Percentiles rank a stretch among this genome's conserved stretches.
Evolutionary conservation across 2,797 vertebrate species (phyloP).

Genomic region (Ctenopoma kingsleyae): DNA sequence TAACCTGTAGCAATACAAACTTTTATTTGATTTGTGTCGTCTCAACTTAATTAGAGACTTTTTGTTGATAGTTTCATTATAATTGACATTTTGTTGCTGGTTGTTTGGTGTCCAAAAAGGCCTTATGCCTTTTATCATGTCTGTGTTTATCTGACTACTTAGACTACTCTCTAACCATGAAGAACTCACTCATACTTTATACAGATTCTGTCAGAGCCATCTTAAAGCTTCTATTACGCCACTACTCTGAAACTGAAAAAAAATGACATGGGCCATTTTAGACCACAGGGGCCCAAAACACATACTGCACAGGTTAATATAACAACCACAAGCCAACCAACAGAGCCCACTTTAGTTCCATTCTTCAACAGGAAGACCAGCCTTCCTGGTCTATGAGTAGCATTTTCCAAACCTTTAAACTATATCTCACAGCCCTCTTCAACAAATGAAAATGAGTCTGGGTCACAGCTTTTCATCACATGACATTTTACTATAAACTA

Average conservation of each 20-base stretch:
- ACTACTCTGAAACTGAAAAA: constrained; percentile 1
- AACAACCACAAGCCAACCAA: constrained; percentile 40
- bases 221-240: neutral
- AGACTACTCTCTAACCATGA: constrained; percentile 8
- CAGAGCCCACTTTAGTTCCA: constrained; percentile 42
- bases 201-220: neutral
- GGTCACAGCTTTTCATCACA: neutral
- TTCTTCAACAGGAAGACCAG: constrained; percentile 9
- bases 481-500: neutral
- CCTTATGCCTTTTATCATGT: neutral
- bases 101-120: neutral
- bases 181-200: constrained; percentile 1
- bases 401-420: neutral
- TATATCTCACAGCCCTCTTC: neutral
- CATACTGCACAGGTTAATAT: constrained; percentile 33
- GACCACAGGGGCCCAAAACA: constrained; percentile 25
- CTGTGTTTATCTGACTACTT: constrained; percentile 7
- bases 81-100: constrained; percentile 12
- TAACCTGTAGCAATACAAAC: neutral
- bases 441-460: neutral
- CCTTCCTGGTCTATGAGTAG: constrained; percentile 9
- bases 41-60: too few relatives aligned
- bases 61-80: neutral
- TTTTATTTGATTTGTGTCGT: too few relatives aligned
- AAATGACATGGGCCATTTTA: constrained; percentile 18